These are phyloP conservation scores for Cephus runcator DNA, from an alignment of 2,888 invertebrate genomes.

Conservation along the genomic window DNA sequence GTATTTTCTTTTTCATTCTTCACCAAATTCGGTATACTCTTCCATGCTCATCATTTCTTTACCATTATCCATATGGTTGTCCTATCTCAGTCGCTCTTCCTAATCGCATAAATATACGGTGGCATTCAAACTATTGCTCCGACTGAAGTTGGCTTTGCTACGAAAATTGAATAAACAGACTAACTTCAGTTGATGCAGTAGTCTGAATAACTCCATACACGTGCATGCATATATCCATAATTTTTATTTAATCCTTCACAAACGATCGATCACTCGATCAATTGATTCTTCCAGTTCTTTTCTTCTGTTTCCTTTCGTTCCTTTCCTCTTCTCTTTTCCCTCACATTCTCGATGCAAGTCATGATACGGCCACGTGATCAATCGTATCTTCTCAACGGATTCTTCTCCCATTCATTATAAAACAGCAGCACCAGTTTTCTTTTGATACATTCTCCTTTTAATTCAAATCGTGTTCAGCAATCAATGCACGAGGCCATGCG, in stretches of 20 bases:
- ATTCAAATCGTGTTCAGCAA: conserved; percentile 43
- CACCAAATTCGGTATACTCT: not conserved
- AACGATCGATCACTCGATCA: not conserved
- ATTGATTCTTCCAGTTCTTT: not conserved
- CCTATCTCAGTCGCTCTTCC: not conserved
- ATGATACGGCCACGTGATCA: not conserved
- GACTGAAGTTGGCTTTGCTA: not conserved
- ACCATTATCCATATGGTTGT: not conserved
- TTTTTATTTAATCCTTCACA: not conserved
- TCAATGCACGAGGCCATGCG: conserved; percentile 32
- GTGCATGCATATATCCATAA: not conserved
- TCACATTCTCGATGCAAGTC: not conserved
- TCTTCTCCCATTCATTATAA: conserved; percentile 16
- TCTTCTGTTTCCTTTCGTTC: not conserved
- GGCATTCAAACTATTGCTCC: not conserved
- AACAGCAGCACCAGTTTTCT: conserved; percentile 33
- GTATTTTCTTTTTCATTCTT: not conserved
- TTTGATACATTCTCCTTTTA: conserved; percentile 43
- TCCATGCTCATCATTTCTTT: not conserved
- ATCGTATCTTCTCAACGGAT: not conserved
- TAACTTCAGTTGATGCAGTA: not conserved
- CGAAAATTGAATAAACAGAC: not conserved
- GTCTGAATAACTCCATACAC: not conserved
- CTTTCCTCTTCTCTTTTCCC: not conserved
- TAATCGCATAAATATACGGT: not conserved